Evolutionary conservation across 1,140 invertebrate genomes (phyloP).

Genomic region (Copidosoma floridanum): DNA sequence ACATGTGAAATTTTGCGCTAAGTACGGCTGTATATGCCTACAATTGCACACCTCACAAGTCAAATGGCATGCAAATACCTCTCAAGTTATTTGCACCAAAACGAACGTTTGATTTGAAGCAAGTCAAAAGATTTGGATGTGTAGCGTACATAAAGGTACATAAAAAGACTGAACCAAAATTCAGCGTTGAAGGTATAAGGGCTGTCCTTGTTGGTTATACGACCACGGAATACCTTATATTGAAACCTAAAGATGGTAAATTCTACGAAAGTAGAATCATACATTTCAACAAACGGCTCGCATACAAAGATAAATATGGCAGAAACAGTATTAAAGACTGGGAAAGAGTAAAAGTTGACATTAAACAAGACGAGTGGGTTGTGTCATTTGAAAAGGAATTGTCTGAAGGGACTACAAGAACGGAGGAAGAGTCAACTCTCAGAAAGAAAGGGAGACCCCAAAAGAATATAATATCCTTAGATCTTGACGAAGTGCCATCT

Average conservation of each 20-base stretch:
- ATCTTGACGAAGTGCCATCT: too few relatives aligned
- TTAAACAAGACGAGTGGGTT: background rate
- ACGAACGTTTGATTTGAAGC: too few relatives aligned
- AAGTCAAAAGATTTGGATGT: slow-evolving; percentile 28
- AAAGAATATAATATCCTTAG: too few relatives aligned
- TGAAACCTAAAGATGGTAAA: slow-evolving; percentile 25
- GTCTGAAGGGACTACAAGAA: too few relatives aligned
- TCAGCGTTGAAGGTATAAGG: slow-evolving; percentile 2
- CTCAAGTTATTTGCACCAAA: too few relatives aligned
- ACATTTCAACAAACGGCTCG: slow-evolving; percentile 29
- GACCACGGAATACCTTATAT: slow-evolving; percentile 27
- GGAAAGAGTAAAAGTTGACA: too few relatives aligned
- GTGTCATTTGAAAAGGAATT: background rate
- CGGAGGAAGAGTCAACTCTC: too few relatives aligned
- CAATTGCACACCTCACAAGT: too few relatives aligned
- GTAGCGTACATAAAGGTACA: slow-evolving; percentile 21
- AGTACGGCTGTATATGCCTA: too few relatives aligned
- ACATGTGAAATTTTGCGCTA: slow-evolving; percentile 43
- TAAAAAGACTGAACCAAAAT: slow-evolving; percentile 21
- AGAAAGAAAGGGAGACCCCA: too few relatives aligned
- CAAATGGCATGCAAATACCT: too few relatives aligned
- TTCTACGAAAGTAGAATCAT: slow-evolving; percentile 27
- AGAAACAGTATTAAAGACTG: too few relatives aligned
- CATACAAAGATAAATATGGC: slow-evolving; percentile 19
- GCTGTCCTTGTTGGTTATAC: slow-evolving; percentile 27